phyloP scores from a whole-genome alignment of 2,888 invertebrate species.

The Ferdinandea cuprea region DNA sequence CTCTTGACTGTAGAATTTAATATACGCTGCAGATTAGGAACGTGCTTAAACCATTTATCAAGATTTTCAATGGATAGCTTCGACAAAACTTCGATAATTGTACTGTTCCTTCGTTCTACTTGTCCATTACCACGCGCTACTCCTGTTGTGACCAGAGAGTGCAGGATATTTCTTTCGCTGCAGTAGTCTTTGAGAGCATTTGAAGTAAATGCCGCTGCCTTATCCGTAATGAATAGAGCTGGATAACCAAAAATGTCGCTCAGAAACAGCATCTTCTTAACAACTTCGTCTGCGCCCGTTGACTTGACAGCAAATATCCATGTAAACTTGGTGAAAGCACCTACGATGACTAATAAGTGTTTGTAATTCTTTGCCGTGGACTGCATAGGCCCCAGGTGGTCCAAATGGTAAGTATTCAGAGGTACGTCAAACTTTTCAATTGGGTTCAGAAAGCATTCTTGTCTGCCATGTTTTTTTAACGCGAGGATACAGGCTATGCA shows the following conservation, averaged over 20 bases:
- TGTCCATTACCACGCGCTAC: slow-evolving; percentile 34
- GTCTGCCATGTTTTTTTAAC: slow-evolving; percentile 8
- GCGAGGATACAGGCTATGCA: slow-evolving; percentile 22
- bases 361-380: no score
- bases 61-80: slow-evolving; percentile 56
- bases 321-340: no score
- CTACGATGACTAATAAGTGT: no score
- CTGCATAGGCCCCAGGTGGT: no score
- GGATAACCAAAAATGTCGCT: slow-evolving; percentile 35
- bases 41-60: no score
- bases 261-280: slow-evolving; percentile 6
- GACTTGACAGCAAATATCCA: slow-evolving; percentile 31
- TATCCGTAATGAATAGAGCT: slow-evolving; percentile 14
- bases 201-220: slow-evolving; percentile 33
- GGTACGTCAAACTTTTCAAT: slow-evolving; percentile 78
- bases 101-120: slow-evolving; percentile 25
- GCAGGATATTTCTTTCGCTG: slow-evolving; percentile 2
- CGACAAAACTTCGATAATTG: slow-evolving; percentile 11
- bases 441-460: slow-evolving; percentile 75
- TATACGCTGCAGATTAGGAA: slow-evolving; percentile 70
- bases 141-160: slow-evolving; percentile 15
- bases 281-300: slow-evolving; percentile 5
- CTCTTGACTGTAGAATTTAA: slow-evolving; percentile 64
- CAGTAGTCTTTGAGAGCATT: slow-evolving; percentile 25
- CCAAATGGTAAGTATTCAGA: slow-evolving; percentile 77